These are phyloP conservation scores for Aplocera efformata DNA, from an alignment of 2,888 invertebrate genomes.

Conservation along the genomic window DNA sequence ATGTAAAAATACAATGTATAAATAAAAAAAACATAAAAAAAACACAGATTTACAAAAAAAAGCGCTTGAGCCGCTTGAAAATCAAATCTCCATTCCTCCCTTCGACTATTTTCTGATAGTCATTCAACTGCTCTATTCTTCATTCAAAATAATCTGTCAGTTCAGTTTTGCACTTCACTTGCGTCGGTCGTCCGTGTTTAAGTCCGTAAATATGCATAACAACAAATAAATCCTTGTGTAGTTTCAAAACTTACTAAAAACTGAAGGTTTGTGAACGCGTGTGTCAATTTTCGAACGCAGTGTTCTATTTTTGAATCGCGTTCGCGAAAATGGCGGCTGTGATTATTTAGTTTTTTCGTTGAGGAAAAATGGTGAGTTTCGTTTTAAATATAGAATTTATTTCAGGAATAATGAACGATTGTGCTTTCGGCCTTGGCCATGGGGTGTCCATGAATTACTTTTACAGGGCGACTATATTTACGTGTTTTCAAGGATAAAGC, in stretches of 20 bases:
- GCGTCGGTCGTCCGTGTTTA: conserved; percentile 8
- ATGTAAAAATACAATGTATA: too few species aligned
- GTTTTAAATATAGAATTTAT: conserved; percentile 11
- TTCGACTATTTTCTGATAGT: conserved; percentile 68
- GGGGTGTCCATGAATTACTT: conserved; percentile 3
- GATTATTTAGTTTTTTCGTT: conserved; percentile 10
- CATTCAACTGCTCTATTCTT: conserved; percentile 48
- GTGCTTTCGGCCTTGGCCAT: conserved; percentile 3
- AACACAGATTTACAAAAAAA: conserved; percentile 2
- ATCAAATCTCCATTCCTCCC: conserved; percentile 47
- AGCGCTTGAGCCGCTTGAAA: conserved; percentile 43
- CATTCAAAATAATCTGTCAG: conserved; percentile 50
- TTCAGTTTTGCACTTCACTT: conserved; percentile 29
- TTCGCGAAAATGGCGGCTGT: conserved; percentile 22
- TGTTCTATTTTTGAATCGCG: conserved; percentile 21
- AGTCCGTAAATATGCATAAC: too few species aligned
- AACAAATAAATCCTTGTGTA: conserved; percentile 10
- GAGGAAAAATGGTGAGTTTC: conserved; percentile 24
- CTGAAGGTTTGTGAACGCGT: conserved; percentile 6
- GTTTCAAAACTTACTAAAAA: conserved; percentile 13
- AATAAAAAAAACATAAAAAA: too few species aligned
- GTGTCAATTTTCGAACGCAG: conserved; percentile 10
- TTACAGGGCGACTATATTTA: background rate
- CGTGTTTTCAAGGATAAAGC: too few species aligned
- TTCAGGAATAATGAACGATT: conserved; percentile 10